Evolutionary conservation across 2,888 invertebrate species (phyloP), one percentile per base, ranked within the genome.

Genomic region (Dyspetes luteomarginatus): DNA sequence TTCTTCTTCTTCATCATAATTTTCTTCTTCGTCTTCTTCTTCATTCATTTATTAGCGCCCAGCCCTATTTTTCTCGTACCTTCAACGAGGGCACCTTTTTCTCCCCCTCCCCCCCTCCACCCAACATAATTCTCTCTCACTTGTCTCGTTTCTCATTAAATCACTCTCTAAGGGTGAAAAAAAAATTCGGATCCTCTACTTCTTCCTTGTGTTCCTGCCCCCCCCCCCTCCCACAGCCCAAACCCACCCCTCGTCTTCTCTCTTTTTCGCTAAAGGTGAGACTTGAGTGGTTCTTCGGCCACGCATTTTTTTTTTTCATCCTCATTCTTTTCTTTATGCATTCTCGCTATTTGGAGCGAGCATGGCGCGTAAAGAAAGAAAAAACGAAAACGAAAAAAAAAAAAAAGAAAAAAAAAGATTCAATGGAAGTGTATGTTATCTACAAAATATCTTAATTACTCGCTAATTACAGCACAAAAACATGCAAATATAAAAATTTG

Each of bases 361-460:
- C 81, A 68, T 77, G 69, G n/a, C 82, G 75, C 82, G 62, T 65
- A 82, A 69, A 75, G 50, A 62, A 58, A 48, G 60, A 84, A 85
- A 83, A 84, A 87, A 88, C 85, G 87, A 89, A 89, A n/a, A n/a
- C n/a, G n/a, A n/a, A 28, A 68, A 73, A 82, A 68, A 73, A 58
- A 69, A 48, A 15, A 83, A 86, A 82, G 84, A 87, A 88, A 85
- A 87, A 89, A 90, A 87, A 89, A 89, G 88, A 89, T 88, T 90
- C 89, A 90, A 89, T 90, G 90, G 90, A 90, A 90, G 90, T 90
- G 86, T 88, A 88, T 85, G 89, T 91, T 91, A 91, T 91, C 91
- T 91, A 91, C 91, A 91, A 91, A 91, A 91, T 91, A 91, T 90
- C 91, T 91, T 90, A 90, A 90, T 91, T 91, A 91, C 90, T 91